Conservation (phyloP, 2,797 vertebrate species). For the Amphiprion clarkii region DNA sequence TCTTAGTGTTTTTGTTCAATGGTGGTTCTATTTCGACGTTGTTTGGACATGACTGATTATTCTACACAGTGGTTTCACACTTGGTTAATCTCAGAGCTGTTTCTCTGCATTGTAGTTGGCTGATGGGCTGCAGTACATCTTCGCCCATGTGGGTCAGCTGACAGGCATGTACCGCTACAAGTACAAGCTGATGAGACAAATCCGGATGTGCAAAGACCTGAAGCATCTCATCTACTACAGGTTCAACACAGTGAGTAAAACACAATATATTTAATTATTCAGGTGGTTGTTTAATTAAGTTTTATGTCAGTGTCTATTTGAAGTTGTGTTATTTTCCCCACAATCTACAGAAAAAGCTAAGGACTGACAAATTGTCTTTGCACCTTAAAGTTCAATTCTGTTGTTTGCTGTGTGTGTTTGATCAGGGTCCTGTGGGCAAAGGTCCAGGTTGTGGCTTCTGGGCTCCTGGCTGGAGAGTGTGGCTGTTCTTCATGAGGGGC, state of each 20-base stretch:
- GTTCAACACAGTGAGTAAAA: slow-evolving; percentile 94
- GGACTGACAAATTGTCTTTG: background rate
- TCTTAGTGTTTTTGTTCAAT: background rate
- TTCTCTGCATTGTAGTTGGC: slow-evolving; percentile 84
- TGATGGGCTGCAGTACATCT: slow-evolving; percentile 99
- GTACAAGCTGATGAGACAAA: slow-evolving; percentile 99
- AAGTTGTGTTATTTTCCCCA: background rate
- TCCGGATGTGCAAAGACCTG: slow-evolving; percentile 99
- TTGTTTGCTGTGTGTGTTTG: slow-evolving; percentile 15
- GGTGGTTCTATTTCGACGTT: background rate
- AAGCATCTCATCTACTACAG: slow-evolving; percentile 99
- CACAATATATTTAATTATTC: fast-evolving
- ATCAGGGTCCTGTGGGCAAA: slow-evolving; percentile 97
- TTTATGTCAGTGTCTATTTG: background rate
- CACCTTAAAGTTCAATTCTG: background rate
- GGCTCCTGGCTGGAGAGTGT: slow-evolving; percentile 98
- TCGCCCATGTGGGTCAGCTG: slow-evolving; percentile 98
- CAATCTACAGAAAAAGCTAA: background rate
- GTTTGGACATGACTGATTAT: background rate
- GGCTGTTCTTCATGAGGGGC: slow-evolving; percentile 99
- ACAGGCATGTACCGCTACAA: slow-evolving; percentile 99
- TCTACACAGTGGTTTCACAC: background rate
- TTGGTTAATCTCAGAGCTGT: background rate
- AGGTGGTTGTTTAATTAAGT: background rate
- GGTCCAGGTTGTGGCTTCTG: slow-evolving; percentile 99